Conservation (phyloP, 2,797 vertebrate genomes). For the Typhlichthys eigenmanni region DNA sequence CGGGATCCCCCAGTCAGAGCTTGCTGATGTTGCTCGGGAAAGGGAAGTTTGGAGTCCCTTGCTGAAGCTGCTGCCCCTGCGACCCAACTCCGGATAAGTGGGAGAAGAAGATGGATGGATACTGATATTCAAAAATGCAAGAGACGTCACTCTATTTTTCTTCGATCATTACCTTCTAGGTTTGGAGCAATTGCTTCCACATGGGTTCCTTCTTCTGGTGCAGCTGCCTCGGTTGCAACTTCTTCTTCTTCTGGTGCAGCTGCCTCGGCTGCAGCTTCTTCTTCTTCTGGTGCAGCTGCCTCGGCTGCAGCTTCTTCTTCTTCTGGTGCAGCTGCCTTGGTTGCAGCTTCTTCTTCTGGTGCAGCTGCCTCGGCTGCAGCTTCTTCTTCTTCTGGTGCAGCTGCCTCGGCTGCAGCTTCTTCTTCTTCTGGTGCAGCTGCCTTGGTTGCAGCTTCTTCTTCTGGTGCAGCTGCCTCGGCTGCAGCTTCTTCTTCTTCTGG, state of each 20-base stretch:
- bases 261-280: constrained; percentile 19
- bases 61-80: too few relatives aligned
- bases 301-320: neutral
- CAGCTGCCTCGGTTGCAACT: neutral
- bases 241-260: neutral
- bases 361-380: neutral
- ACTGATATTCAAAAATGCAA: too few relatives aligned
- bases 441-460: too few relatives aligned
- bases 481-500: neutral
- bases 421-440: neutral
- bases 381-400: neutral
- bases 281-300: neutral
- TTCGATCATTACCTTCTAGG: neutral
- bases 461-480: neutral
- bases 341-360: neutral
- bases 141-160: too few relatives aligned
- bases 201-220: neutral
- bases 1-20: too few relatives aligned
- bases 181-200: neutral
- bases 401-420: neutral
- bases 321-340: neutral
- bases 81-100: too few relatives aligned
- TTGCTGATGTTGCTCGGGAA: too few relatives aligned
- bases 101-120: too few relatives aligned
- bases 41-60: too few relatives aligned